Conservation (phyloP, 2,113 vertebrate species). For the Vulpes ferrilata region DNA sequence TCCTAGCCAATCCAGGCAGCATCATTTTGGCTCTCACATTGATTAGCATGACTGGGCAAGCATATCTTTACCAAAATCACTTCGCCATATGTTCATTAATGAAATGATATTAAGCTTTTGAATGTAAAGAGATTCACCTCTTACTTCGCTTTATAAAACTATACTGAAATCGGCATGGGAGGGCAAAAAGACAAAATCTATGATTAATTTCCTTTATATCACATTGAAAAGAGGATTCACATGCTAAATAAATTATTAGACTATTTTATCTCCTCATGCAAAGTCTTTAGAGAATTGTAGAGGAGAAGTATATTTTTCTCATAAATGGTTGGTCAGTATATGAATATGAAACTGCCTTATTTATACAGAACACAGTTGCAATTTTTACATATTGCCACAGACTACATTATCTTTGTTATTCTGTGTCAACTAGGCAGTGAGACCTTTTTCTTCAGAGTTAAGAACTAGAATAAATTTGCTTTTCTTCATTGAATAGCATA, state of each 20-base stretch:
- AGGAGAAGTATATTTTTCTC: background rate
- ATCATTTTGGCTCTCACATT: no score
- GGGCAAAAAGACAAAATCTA: background rate
- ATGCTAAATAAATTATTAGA: background rate
- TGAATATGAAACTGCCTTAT: background rate
- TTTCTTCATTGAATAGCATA: background rate
- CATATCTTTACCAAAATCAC: background rate
- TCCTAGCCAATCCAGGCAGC: background rate
- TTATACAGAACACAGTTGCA: background rate
- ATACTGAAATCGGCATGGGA: background rate
- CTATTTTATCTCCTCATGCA: background rate
- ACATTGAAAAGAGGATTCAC: background rate
- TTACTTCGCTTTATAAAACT: background rate
- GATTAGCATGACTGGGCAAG: background rate
- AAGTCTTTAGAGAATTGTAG: background rate
- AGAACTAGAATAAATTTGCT: background rate
- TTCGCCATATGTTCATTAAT: background rate
- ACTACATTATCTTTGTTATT: background rate
- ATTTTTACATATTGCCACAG: background rate
- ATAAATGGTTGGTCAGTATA: background rate
- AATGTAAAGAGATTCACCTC: background rate
- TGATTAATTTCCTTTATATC: background rate
- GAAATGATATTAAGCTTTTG: background rate
- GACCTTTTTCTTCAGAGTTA: background rate
- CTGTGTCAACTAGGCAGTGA: background rate